phyloP scores from a whole-genome alignment of 2,888 invertebrate species.

The Cheilosia impressa region DNA sequence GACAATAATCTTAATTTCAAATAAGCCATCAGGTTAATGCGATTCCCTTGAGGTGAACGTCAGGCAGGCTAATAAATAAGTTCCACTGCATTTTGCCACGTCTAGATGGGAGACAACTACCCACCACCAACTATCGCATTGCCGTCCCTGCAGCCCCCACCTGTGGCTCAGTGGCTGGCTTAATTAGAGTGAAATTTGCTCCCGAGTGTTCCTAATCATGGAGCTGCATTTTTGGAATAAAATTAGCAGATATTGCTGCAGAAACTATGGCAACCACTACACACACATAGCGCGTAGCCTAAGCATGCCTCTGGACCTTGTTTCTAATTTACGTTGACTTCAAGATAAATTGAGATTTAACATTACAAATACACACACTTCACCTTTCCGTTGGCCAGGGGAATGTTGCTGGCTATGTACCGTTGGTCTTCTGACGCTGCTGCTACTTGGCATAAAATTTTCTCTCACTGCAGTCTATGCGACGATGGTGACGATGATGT shows the following conservation, averaged over 20 bases:
- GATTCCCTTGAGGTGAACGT: neutral
- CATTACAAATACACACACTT: conserved; percentile 55
- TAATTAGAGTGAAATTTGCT: conserved; percentile 68
- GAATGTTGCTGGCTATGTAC: conserved; percentile 1
- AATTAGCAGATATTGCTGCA: conserved; percentile 57
- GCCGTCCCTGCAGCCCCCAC: neutral
- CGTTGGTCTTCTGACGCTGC: conserved; percentile 15
- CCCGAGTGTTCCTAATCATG: conserved; percentile 49
- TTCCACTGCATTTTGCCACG: conserved; percentile 27
- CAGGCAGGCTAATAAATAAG: conserved; percentile 23
- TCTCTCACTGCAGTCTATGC: conserved; percentile 9
- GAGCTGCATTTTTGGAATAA: conserved; percentile 65
- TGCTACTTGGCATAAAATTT: conserved; percentile 41
- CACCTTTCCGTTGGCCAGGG: conserved; percentile 14
- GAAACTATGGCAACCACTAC: conserved; percentile 13
- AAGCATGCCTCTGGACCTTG: conserved; percentile 56
- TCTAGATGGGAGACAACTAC: neutral
- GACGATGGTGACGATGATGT: neutral
- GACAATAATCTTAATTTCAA: neutral
- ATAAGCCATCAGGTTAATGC: neutral
- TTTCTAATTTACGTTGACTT: conserved; percentile 69
- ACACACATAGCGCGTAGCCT: conserved; percentile 16
- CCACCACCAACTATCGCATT: conserved; percentile 11
- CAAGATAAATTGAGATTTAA: conserved; percentile 69
- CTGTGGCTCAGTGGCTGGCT: conserved; percentile 27